Base-by-base conservation (phyloP, 2,797 vertebrate genomes). In the Apogon talboti region DNA sequence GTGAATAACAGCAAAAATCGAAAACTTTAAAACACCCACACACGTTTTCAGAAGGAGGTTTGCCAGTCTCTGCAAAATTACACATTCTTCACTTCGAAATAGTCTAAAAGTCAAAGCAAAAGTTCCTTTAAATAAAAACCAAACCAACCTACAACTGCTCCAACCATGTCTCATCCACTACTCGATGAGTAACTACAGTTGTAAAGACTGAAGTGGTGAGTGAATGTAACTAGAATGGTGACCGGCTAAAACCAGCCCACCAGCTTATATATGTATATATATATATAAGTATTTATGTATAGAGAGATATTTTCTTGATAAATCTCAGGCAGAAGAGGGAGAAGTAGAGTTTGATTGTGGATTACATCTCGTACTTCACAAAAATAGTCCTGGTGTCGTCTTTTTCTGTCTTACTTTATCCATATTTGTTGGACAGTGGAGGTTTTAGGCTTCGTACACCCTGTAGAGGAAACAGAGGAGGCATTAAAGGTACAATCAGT, bases 381-480 rank as follows among this genome's bases (percentile, higher is more conserved):
- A 72, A 82, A 84, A 87, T 78, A 88, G 86, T 84, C 78, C 81
- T 42, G 66, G 62, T 73, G 62, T 44, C 7, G 19, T 71, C 46
- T 54, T 46, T 41, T 42, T 63, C 40, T 51, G 57, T 76, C 62
- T 73, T 49, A 15, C 60, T 77, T 56, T 42, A 62, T 81, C 78
- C 73, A 44, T 18, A 28, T 63, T 47, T 64, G 78, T 49, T 41
- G 66, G 48, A n/a, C 4, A 21, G 59, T 40, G 8, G 12, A 15
- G 19, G 33, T 24, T 76, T 90, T 91, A 95, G 59, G 94, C 92
- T 72, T 94, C 94, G 2, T 94, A 95, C 33, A 94, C 93, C 88
- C 94, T 95, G 88, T 15, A 51, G 71, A 65, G 63, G 48, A 79
- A 72, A 24, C 8, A 62, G 71, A 52, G 4, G 24, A 28, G 24